phyloP scores from a whole-genome alignment of 2,113 vertebrate genomes.

The Paraplagusia blochii region DNA sequence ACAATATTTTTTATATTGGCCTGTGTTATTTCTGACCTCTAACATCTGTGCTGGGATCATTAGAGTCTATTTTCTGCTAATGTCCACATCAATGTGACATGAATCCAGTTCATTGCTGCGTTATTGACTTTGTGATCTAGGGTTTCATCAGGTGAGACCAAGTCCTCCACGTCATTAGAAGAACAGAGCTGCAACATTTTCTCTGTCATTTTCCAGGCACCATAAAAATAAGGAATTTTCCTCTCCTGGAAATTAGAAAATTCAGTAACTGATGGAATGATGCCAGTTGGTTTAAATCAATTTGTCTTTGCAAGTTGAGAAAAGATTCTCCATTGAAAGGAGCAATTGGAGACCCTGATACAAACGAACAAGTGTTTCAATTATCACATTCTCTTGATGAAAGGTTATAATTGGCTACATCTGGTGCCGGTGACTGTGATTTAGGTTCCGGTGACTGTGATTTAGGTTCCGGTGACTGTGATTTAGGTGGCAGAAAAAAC shows the following conservation, averaged over 20 bases:
- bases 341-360: background rate
- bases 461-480: slow-evolving; percentile 9
- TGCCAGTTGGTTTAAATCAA: slow-evolving; percentile 30
- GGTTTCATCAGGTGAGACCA: slow-evolving; percentile 2
- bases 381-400: slow-evolving; percentile 12
- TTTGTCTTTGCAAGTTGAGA: slow-evolving; percentile 20
- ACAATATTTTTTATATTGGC: background rate
- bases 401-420: slow-evolving; percentile 24
- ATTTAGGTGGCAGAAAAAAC: slow-evolving; percentile 1
- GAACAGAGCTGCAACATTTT: background rate
- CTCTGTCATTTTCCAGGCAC: background rate
- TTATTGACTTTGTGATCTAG: slow-evolving; percentile 31
- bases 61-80: slow-evolving; percentile 17
- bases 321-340: no score
- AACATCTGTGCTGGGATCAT: slow-evolving; percentile 7
- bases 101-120: slow-evolving; percentile 12
- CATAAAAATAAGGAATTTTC: background rate
- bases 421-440: slow-evolving; percentile 9
- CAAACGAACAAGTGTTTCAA: slow-evolving; percentile 29
- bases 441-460: slow-evolving; percentile 6
- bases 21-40: no score
- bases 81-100: slow-evolving; percentile 34
- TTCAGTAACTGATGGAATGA: no score
- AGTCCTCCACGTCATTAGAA: slow-evolving; percentile 9
- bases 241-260: no score